Conservation (phyloP, 2,888 invertebrate species). For the Zeuzera pyrina region DNA sequence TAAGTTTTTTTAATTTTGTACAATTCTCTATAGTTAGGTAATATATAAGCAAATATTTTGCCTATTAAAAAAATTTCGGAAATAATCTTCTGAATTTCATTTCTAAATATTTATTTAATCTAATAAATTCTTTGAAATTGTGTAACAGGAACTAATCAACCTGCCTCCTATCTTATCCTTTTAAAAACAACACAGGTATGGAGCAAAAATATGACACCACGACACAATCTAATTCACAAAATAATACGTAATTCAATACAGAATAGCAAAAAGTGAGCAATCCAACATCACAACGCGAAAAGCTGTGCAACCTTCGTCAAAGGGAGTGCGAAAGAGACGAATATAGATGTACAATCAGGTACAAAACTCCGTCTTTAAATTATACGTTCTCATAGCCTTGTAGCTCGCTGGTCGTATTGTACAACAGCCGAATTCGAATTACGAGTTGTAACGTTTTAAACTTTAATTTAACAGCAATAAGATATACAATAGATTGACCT, state of each 20-base stretch:
- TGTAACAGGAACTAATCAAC: constrained; percentile 24
- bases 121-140: constrained; percentile 1
- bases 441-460: constrained; percentile 18
- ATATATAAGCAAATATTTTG: no score
- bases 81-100: no score
- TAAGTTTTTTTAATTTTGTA: constrained; percentile 3
- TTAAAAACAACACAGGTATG: constrained; percentile 42
- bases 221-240: constrained; percentile 69
- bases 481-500: constrained; percentile 12
- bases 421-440: constrained; percentile 25
- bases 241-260: constrained; percentile 68
- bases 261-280: constrained; percentile 68
- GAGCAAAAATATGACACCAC: constrained; percentile 60
- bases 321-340: constrained; percentile 40
- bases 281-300: constrained; percentile 43
- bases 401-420: constrained; percentile 26
- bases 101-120: background rate
- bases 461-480: constrained; percentile 5
- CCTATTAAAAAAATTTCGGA: no score
- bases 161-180: constrained; percentile 44
- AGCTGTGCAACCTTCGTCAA: constrained; percentile 34
- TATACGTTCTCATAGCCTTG: constrained; percentile 74
- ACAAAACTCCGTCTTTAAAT: constrained; percentile 65
- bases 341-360: constrained; percentile 25
- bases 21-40: no score